A percentile compares a stretch with the other conserved stretches of the same genome.
phyloP scores from a whole-genome alignment of 2,113 vertebrate species.

The Xenopus tropicalis region UCB_Xtro_10.0 CM004444.2:164295001-164295500 shows the following conservation, averaged over 20 bases:
- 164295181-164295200: no score
- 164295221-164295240: no score
- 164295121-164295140: no score
- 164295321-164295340: conserved; percentile 69
- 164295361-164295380: conserved; percentile 71
- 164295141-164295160: no score
- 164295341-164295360: conserved; percentile 71
- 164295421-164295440: conserved; percentile 63
- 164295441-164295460: conserved; percentile 58
- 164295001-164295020: no score
- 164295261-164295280: conserved; percentile 53
- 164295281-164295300: conserved; percentile 55
- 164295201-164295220: no score
- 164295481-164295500: conserved; percentile 72
- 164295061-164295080: no score
- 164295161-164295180: no score
- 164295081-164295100: no score
- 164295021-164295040: no score
- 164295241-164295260: conserved; percentile 45
- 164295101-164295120: no score
- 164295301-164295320: conserved; percentile 64
- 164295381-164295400: conserved; percentile 60
- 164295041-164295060: no score
- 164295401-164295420: conserved; percentile 50
- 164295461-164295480: conserved; percentile 58